Percentiles rank a stretch among this genome's conserved stretches.
Conservation (phyloP, 2,888 invertebrate genomes). For the Trichacis sp. region DNA sequence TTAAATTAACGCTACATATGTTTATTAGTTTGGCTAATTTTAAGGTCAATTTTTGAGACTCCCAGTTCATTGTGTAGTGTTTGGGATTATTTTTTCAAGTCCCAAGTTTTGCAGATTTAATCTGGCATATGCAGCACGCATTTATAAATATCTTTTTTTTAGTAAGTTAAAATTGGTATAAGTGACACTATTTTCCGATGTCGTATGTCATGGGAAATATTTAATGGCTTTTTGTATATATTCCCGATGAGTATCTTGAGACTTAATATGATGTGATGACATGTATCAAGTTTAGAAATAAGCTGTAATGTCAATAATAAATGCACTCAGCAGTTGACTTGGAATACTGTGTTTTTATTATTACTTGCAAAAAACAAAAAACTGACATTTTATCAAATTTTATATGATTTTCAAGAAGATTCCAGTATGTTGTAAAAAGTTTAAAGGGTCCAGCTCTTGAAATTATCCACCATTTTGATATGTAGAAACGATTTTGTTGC, state of each 20-base stretch:
- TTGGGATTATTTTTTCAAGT: no score
- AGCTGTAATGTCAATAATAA: conserved; percentile 58
- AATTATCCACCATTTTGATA: no score
- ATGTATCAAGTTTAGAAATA: conserved; percentile 63
- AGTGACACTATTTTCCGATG: conserved; percentile 51
- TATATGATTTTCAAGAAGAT: no score
- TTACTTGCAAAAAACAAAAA: no score
- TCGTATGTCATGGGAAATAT: conserved; percentile 54
- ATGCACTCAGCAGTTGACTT: conserved; percentile 13
- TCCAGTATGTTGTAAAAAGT: no score
- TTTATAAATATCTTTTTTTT: conserved; percentile 34
- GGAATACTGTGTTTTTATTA: no score
- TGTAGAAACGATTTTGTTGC: no score
- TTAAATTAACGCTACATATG: conserved; percentile 40
- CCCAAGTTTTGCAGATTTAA: not conserved
- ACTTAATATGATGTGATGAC: conserved; percentile 59
- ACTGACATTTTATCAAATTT: no score
- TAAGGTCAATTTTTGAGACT: conserved; percentile 20
- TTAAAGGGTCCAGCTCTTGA: no score
- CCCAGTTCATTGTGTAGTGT: conserved; percentile 11
- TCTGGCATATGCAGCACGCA: conserved; percentile 23
- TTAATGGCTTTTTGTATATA: conserved; percentile 68
- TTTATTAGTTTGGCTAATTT: conserved; percentile 22
- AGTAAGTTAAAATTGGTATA: conserved; percentile 35
- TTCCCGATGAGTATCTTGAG: conserved; percentile 59